Percentiles rank a stretch among this genome's conserved stretches.
phyloP scores from a whole-genome alignment of 2,888 invertebrate genomes.

The Scaptomyza parva region DNA sequence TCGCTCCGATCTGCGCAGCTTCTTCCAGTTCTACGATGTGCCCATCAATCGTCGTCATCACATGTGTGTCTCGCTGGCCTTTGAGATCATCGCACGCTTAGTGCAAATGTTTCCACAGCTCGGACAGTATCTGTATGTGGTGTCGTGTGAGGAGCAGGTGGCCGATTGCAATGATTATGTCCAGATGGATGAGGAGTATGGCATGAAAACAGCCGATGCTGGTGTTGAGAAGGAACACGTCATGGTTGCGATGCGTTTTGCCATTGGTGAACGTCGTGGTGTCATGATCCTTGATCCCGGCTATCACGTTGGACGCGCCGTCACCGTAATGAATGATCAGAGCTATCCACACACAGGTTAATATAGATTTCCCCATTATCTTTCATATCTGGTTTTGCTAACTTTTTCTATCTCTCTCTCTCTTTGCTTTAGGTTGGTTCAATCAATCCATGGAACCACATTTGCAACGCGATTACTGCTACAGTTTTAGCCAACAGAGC shows the following conservation, averaged over 20 bases:
- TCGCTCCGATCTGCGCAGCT: constrained; percentile 88
- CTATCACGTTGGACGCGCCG: constrained; percentile 93
- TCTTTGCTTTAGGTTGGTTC: constrained; percentile 89
- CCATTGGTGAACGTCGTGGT: constrained; percentile 90
- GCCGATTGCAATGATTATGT: constrained; percentile 87
- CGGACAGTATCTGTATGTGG: constrained; percentile 89
- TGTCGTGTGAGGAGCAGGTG: constrained; percentile 95
- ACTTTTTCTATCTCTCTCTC: background rate
- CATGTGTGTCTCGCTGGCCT: constrained; percentile 95
- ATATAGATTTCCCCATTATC: background rate
- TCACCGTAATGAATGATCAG: constrained; percentile 94
- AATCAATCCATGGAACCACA: constrained; percentile 91
- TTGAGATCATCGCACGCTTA: constrained; percentile 90
- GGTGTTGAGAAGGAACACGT: constrained; percentile 94
- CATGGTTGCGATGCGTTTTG: constrained; percentile 90
- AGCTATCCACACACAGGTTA: constrained; percentile 92
- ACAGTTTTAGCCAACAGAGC: constrained; percentile 89
- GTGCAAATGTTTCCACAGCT: constrained; percentile 89
- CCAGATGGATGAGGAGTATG: constrained; percentile 86
- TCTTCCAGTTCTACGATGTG: constrained; percentile 91
- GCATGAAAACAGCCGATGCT: constrained; percentile 84
- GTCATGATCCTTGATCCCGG: constrained; percentile 95
- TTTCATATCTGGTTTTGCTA: background rate
- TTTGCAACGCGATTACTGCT: constrained; percentile 93
- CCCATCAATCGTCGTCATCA: constrained; percentile 91